Base-by-base conservation (phyloP, 2,888 invertebrate species). In the Girardia tigrina region DNA sequence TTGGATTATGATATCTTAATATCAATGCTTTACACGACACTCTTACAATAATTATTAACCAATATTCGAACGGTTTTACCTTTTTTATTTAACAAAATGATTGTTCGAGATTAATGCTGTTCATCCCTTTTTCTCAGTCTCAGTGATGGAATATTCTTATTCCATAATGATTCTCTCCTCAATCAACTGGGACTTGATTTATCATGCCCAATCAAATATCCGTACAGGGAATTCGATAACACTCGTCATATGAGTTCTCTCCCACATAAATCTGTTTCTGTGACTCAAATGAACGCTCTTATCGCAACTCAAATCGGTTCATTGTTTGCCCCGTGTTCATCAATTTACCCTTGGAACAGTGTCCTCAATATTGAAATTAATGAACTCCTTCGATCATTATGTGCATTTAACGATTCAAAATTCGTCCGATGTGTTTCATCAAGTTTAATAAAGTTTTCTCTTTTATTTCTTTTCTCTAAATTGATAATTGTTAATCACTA, bases 331-430 rank as follows among this genome's bases (percentile, higher is more conserved):
- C 75, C 75, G 1, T 75, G 71, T 12, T 70, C 28, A 26, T 75
- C 75, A 8, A 29, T 75, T 4, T 75, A 75, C 71, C 42, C 42
- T 26, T 71, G 70, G 23, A 26, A 4, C 1, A 28, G 80, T 76
- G 77, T 81, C n/a, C 81, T 82, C 0, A 75, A 75, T 26, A 79
- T 79, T 78, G 83, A 83, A 78, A 82, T 82, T 0, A 82, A 81
- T 81, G 82, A 83, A 73, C 78, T 82, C 78, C 29, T 82, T 0
- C 76, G 81, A 70, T 79, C 81, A 8, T 76, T 82, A 0, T 81
- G 81, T 77, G 82, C 82, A 0, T 79, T 82, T 80, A 82, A 82
- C 23, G 78, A 79, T 26, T 77, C 80, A 23, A 83, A 83, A 76
- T 81, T 82, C 75, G 74, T 82, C 26, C 1, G 71, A 26, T 75